Evolutionary conservation across 2,888 invertebrate genomes (phyloP).

Genomic region (Bellardia pandia): DNA sequence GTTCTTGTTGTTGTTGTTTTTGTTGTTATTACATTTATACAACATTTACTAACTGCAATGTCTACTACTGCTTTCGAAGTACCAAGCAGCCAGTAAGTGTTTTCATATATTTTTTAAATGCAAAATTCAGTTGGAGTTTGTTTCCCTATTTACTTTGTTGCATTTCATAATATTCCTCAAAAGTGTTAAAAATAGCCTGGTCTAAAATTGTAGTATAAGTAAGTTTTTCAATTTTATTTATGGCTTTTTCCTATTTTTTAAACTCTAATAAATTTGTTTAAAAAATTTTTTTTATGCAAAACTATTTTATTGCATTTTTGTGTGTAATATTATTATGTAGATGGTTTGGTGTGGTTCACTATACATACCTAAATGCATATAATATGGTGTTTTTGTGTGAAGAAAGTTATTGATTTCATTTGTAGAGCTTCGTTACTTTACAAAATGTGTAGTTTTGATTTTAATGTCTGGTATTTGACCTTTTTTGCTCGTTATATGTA

Average conservation of each 20-base stretch:
- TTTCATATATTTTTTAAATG: slow-evolving; percentile 66
- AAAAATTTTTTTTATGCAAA: neutral
- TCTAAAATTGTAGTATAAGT: slow-evolving; percentile 23
- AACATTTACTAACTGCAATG: slow-evolving; percentile 64
- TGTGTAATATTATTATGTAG: too few relatives aligned
- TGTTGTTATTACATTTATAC: slow-evolving; percentile 53
- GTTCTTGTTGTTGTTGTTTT: slow-evolving; percentile 45
- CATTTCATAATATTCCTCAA: slow-evolving; percentile 60
- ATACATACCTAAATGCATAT: neutral
- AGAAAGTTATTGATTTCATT: slow-evolving; percentile 30
- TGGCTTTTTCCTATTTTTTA: neutral
- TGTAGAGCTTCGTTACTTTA: slow-evolving; percentile 32
- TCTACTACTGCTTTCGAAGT: slow-evolving; percentile 53
- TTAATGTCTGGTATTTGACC: slow-evolving; percentile 34
- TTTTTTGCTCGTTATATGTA: neutral
- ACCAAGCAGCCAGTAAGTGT: slow-evolving; percentile 66
- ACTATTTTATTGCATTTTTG: neutral
- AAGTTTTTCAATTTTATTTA: slow-evolving; percentile 14
- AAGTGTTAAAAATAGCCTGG: slow-evolving; percentile 52
- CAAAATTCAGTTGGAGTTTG: slow-evolving; percentile 73
- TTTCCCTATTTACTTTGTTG: slow-evolving; percentile 74
- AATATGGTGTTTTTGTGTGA: neutral
- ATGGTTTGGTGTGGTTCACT: neutral
- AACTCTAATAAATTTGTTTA: neutral
- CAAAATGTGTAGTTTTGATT: neutral